Base-by-base conservation (phyloP, 2,888 invertebrate genomes). In the Protodeltote pygarga region DNA sequence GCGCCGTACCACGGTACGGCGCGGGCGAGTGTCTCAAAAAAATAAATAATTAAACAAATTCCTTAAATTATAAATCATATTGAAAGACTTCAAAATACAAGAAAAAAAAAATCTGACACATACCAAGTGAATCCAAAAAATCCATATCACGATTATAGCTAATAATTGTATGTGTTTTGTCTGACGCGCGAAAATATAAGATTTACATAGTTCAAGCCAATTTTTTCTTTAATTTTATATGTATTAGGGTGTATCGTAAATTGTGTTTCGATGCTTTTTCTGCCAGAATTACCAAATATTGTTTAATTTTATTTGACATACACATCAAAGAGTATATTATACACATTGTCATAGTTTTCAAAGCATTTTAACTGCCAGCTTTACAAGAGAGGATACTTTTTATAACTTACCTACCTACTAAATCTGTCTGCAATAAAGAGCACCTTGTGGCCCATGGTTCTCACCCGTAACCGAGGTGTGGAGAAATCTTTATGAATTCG, bases 61-160 rank as follows among this genome's bases (percentile, higher is more conserved):
- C n/a, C n/a, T 19, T n/a, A 23, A 16, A 28, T 58, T 35, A 50
- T 4, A 4, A 16, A 5, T 1, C n/a, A 14, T 1, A 0, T 3
- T 15, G 0, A 2, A 6, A 20, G 8, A 16, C 16, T 25, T 11
- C 4, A 13, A 17, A 16, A 17, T 4, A 15, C 8, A 6, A n/a
- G 3, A 41, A 6, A 21, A 25, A 29, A 47, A 33, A 28, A 5
- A 17, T 15, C 3, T 25, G 38, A 32, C 24, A 42, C 75, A 78
- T 74, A 87, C 88, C 85, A 44, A 82, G 71, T 32, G 81, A 81
- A 73, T 87, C 84, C 60, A 86, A 77, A 74, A 81, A 85, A 74
- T 85, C 88, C 89, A 89, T 88, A 62, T 71, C 76, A 70, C 64
- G 35, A 28, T 46, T 39, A 39, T 34, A 23, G 42, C 24, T 38